Conservation (phyloP, 2,113 vertebrate species). For the Brachyhypopomus occidentalis region DNA sequence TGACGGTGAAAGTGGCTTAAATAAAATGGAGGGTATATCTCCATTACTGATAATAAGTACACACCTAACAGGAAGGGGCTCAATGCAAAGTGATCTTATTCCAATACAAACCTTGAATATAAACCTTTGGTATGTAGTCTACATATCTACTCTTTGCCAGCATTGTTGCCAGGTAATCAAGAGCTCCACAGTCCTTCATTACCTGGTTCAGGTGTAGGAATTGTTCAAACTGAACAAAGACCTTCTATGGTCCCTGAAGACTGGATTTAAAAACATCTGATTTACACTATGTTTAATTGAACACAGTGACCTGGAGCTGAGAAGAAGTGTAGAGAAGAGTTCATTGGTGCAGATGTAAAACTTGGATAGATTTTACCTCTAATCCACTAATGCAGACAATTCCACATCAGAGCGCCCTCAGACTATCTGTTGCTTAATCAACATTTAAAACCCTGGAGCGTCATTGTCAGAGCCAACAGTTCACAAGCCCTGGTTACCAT, state of each 20-base stretch:
- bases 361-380: neutral
- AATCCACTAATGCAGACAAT: slow-evolving; percentile 34
- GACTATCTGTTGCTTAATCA: slow-evolving; percentile 62
- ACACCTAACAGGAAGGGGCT: neutral
- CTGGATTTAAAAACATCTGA: neutral
- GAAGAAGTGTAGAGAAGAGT: neutral
- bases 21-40: neutral
- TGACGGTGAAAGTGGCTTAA: neutral
- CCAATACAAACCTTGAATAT: no score
- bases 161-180: no score
- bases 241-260: no score
- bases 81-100: no score
- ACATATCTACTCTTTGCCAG: no score
- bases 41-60: neutral
- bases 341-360: slow-evolving; percentile 18
- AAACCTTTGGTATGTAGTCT: no score
- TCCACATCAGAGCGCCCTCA: slow-evolving; percentile 45
- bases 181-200: no score
- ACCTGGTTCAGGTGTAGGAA: no score
- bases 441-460: slow-evolving; percentile 53
- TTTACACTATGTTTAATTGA: neutral
- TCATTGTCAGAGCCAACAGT: slow-evolving; percentile 58
- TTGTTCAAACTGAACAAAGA: no score
- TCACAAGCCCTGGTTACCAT: slow-evolving; percentile 58
- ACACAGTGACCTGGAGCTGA: neutral